Base-by-base conservation (phyloP, 1,140 invertebrate genomes). In the Metaphire vulgaris region DNA sequence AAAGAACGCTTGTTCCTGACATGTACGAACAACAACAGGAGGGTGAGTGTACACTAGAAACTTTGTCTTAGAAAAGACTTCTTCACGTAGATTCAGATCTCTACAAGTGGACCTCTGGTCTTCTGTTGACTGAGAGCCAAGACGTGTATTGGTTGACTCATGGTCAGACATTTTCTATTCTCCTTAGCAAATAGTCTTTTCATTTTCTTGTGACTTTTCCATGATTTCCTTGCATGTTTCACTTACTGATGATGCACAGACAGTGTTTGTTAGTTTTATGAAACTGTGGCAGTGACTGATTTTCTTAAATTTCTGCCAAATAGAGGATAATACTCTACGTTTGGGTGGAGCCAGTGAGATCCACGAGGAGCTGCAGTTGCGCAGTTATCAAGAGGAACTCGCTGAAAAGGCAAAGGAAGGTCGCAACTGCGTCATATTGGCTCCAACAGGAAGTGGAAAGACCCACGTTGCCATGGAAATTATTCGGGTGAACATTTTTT, bases 391-490 rank as follows among this genome's bases (percentile, higher is more conserved):
- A 78, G 15, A 34, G n/a, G 83, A 84, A 69, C 74, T 84, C 56
- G 79, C 81, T 12, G 68, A 77, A 21, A 31, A 72, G 14, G 81
- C 83, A 6, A 30, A 81, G 14, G 66, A 74, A 16, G 81, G 83
- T 6, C 31, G 76, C 70, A 84, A 84, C 74, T 80, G 79, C 28
- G 82, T 84, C 70, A 81, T 84, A 21, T 81, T 81, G 75, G 80
- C 82, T 26, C 82, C 80, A 0, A 84, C 83, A 15, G 83, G 83
- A 1, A 80, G 79, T 12, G 83, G 83, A 28, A 84, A 84, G 74
- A 84, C 83, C 0, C 69, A 79, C 28, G 82, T 83, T 2, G 83
- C 83, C 12, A 74, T 81, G 33, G 71, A 82, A 64, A 83, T 84
- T n/a, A 79, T 83, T 1, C 70, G 75, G 69, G 77, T 75, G 21